These are phyloP conservation scores for Macrophya alboannulata DNA, from an alignment of 2,888 invertebrate genomes.

Conservation along the genomic window DNA sequence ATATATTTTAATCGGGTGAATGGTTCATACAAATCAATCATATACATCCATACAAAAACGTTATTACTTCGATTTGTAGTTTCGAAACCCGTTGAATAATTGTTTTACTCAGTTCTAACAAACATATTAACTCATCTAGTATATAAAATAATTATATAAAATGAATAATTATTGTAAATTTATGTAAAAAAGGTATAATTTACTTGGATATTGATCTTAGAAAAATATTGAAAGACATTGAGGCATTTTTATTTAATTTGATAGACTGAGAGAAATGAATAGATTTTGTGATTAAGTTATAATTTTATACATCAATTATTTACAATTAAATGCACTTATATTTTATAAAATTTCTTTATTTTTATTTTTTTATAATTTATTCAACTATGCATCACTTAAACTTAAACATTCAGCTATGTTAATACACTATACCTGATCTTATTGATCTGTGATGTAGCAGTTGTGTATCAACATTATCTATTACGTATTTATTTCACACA, in stretches of 20 bases:
- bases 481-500: slow-evolving; percentile 20
- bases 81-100: background rate
- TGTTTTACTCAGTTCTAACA: background rate
- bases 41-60: background rate
- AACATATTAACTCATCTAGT: background rate
- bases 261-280: background rate
- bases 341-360: background rate
- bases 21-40: background rate
- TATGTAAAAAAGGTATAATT: background rate
- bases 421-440: slow-evolving; percentile 15
- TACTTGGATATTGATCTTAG: background rate
- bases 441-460: slow-evolving; percentile 27
- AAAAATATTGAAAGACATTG: background rate
- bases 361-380: background rate
- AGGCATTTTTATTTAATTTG: no score
- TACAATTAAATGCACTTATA: background rate
- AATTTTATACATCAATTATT: background rate
- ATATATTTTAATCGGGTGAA: background rate
- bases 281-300: background rate
- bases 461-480: slow-evolving; percentile 16
- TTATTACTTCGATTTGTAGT: background rate
- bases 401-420: slow-evolving; percentile 7
- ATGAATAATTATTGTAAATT: background rate
- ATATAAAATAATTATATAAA: background rate
- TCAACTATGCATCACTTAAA: background rate